phyloP scores from a whole-genome alignment of 2,113 vertebrate species.

The Python bivittatus region DNA sequence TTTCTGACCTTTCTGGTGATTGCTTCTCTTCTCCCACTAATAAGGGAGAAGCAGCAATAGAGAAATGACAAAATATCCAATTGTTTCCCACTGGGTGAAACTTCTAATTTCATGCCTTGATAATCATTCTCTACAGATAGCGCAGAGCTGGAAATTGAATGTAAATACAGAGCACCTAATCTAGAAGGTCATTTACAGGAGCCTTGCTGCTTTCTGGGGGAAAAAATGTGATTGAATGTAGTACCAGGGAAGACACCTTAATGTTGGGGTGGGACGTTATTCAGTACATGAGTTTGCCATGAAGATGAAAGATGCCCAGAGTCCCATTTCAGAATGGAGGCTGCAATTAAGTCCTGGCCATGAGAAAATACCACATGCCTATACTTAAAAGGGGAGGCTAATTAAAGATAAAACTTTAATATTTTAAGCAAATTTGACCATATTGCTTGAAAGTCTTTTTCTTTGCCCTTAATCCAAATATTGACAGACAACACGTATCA shows the following conservation, averaged over 20 bases:
- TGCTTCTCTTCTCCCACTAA: slow-evolving; percentile 43
- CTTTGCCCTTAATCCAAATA: not conserved
- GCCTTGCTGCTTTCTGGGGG: slow-evolving; percentile 40
- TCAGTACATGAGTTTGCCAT: not conserved
- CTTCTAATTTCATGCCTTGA: slow-evolving; percentile 66
- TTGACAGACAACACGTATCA: not conserved
- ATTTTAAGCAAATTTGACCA: not conserved
- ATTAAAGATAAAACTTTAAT: not conserved
- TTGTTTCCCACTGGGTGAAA: slow-evolving; percentile 48
- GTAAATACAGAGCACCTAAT: slow-evolving; percentile 59
- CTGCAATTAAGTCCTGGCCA: not conserved
- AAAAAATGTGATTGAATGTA: slow-evolving; percentile 55
- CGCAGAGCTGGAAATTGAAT: slow-evolving; percentile 52
- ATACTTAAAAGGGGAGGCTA: not conserved
- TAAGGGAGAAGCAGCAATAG: slow-evolving; percentile 44
- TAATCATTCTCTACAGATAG: slow-evolving; percentile 61
- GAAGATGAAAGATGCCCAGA: slow-evolving; percentile 15
- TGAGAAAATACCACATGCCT: slow-evolving; percentile 2
- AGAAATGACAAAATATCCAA: slow-evolving; percentile 63
- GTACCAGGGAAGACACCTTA: slow-evolving; percentile 32
- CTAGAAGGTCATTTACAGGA: slow-evolving; percentile 58
- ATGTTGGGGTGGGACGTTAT: slow-evolving; percentile 25
- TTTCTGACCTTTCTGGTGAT: slow-evolving; percentile 64
- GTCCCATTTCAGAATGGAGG: not conserved
- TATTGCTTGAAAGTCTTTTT: not conserved